Evolutionary conservation across 2,797 vertebrate genomes (phyloP).

Genomic region (Pseudochaenichthys georgianus): DNA sequence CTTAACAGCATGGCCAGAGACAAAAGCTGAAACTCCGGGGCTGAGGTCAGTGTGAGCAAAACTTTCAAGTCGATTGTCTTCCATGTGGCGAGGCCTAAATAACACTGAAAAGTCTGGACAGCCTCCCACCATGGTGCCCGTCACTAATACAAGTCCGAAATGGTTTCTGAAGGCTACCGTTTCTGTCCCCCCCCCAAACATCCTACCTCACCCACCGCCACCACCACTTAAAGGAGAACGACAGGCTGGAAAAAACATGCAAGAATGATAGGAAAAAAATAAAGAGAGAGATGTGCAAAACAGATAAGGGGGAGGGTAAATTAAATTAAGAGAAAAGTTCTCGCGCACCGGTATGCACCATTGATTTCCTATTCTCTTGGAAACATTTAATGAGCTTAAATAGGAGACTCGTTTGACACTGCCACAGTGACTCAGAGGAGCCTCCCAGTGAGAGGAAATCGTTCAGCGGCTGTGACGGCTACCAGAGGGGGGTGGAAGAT

Average conservation of each 20-base stretch:
- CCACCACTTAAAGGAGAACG: constrained; percentile 50
- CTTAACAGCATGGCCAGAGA: constrained; percentile 54
- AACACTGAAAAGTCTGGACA: constrained; percentile 63
- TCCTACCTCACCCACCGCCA: constrained; percentile 26
- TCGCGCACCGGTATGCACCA: constrained; percentile 83
- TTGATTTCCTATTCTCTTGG: constrained; percentile 89
- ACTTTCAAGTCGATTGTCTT: constrained; percentile 62
- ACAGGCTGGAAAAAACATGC: constrained; percentile 39
- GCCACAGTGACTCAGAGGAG: constrained; percentile 76
- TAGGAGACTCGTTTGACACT: constrained; percentile 84
- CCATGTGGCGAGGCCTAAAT: constrained; percentile 58
- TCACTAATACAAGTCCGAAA: constrained; percentile 61
- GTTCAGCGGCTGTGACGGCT: constrained; percentile 76
- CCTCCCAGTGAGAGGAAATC: constrained; percentile 82
- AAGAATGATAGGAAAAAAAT: constrained; percentile 41
- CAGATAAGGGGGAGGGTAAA: constrained; percentile 79
- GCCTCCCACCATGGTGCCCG: constrained; percentile 53
- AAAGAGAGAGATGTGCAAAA: constrained; percentile 73
- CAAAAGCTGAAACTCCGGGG: constrained; percentile 46
- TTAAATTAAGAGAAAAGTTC: constrained; percentile 86
- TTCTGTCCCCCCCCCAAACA: constrained; percentile 32
- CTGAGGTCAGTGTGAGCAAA: constrained; percentile 53
- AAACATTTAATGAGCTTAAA: constrained; percentile 90
- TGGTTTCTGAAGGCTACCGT: constrained; percentile 72
- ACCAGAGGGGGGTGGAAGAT: constrained; percentile 53